Base-by-base conservation (phyloP, 2,888 invertebrate genomes). In the Galerucella pusilla region DNA sequence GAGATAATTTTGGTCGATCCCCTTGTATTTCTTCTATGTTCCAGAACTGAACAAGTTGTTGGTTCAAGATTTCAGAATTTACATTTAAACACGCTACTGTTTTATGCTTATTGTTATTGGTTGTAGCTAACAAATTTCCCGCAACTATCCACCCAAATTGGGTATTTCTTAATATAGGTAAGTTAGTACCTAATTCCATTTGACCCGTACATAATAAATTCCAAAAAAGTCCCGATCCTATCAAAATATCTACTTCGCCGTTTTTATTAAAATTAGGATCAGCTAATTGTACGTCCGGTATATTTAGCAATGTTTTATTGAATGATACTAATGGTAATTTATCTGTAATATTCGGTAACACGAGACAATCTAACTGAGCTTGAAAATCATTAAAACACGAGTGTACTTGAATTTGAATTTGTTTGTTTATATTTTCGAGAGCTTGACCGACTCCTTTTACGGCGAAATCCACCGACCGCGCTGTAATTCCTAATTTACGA, bases 171-270 rank as follows among this genome's bases (percentile, higher is more conserved):
- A 20, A 20, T 20, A 20, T 20, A 20, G 61, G 70, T 60, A 71
- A 57, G 49, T 67, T 67, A 2, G 25, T 11, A 54, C 71, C 70
- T 46, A 66, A 28, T 12, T 20, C 12, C 20, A 64, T 67, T 68
- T 71, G 66, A 7, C 68, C 61, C 42, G 63, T 28, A 52, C 70
- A 46, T 28, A 75, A 7, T 20, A 63, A 25, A 46, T 57, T 59
- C 59, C 71, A 71, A 66, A 71, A 75, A 49, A 74, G 25, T 59
- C 25, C 54, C 16, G 70, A 70, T 11, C 74, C 66, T 28, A 74
- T 45, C 20, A 74, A 65, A 11, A 74, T 61, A 16, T 74, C 74
- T 28, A 74, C 28, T 6, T 70, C 25, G n/a, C 46, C 10, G n/a
- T 49, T 45, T 9, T 25, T 45, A 25, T 70, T 70, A 35, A 70